Evolutionary conservation across 1,140 invertebrate species (phyloP).

Genomic region (Drosophila tropicalis): DNA sequence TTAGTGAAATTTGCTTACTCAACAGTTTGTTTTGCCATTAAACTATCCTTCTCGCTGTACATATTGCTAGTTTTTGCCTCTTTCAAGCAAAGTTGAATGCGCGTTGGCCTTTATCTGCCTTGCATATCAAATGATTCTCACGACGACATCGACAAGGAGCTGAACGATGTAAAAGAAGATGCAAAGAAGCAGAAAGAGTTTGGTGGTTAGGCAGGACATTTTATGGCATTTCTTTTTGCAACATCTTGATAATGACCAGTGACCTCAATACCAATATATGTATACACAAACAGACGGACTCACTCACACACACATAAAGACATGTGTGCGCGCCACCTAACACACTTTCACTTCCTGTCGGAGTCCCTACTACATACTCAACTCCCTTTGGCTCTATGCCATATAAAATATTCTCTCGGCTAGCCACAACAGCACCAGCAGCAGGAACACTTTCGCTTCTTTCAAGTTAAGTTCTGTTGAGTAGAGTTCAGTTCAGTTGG

Average conservation of each 20-base stretch:
- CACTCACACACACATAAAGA: too few species aligned
- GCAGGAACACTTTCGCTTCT: slow-evolving; percentile 63
- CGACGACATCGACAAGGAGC: slow-evolving; percentile 31
- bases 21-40: slow-evolving; percentile 60
- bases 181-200: slow-evolving; percentile 13
- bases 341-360: slow-evolving; percentile 72
- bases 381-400: slow-evolving; percentile 9
- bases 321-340: slow-evolving; percentile 23
- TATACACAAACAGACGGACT: slow-evolving; percentile 8
- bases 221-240: slow-evolving; percentile 71
- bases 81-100: slow-evolving; percentile 60
- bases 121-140: slow-evolving; percentile 70
- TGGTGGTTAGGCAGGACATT: slow-evolving; percentile 41
- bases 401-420: slow-evolving; percentile 48
- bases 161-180: slow-evolving; percentile 30
- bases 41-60: slow-evolving; percentile 18
- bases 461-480: slow-evolving; percentile 5
- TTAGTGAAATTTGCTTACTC: slow-evolving; percentile 44
- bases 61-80: slow-evolving; percentile 20
- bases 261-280: slow-evolving; percentile 60
- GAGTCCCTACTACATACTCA: slow-evolving; percentile 20
- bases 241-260: slow-evolving; percentile 81
- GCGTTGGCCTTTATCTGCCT: slow-evolving; percentile 76
- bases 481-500: slow-evolving; percentile 3
- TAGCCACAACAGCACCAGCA: slow-evolving; percentile 18